A percentile compares a stretch with the other conserved stretches of the same genome.
These are phyloP conservation scores for Drosophila yakuba DNA, from an alignment of 1,140 invertebrate species.

Conservation along the genomic window DNA sequence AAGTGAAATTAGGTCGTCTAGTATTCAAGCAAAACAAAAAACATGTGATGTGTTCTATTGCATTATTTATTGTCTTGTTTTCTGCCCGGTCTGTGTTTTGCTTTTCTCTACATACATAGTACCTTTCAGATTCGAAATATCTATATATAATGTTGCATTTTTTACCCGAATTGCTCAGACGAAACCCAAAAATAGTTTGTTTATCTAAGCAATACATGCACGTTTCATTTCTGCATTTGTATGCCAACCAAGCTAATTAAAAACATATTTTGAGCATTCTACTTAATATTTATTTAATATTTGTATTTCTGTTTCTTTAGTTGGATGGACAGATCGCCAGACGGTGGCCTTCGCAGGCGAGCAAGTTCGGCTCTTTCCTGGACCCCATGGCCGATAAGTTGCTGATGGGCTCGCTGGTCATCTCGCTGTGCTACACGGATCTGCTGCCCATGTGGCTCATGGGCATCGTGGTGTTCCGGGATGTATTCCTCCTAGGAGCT, in stretches of 20 bases:
- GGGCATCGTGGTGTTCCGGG: conserved; percentile 92
- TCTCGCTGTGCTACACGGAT: conserved; percentile 93
- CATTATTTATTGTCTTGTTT: conserved; percentile 1
- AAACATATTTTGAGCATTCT: no score
- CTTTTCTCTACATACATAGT: background rate
- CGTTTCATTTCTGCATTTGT: no score
- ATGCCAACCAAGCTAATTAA: no score
- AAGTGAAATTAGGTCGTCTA: no score
- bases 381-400: conserved; percentile 99
- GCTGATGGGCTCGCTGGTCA: conserved; percentile 94
- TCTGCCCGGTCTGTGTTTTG: background rate
- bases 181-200: background rate
- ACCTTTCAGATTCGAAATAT: background rate
- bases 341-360: conserved; percentile 94
- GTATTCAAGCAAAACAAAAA: no score
- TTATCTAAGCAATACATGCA: background rate
- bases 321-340: conserved; percentile 98
- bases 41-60: no score
- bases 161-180: background rate
- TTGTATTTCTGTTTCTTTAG: conserved; percentile 85
- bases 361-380: conserved; percentile 96
- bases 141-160: background rate
- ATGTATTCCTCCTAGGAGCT: conserved; percentile 92
- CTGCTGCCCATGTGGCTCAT: conserved; percentile 95
- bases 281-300: no score